Percentiles rank a stretch among this genome's conserved stretches.
phyloP scores from a whole-genome alignment of 2,113 vertebrate species.

The Proteles cristata region DNA sequence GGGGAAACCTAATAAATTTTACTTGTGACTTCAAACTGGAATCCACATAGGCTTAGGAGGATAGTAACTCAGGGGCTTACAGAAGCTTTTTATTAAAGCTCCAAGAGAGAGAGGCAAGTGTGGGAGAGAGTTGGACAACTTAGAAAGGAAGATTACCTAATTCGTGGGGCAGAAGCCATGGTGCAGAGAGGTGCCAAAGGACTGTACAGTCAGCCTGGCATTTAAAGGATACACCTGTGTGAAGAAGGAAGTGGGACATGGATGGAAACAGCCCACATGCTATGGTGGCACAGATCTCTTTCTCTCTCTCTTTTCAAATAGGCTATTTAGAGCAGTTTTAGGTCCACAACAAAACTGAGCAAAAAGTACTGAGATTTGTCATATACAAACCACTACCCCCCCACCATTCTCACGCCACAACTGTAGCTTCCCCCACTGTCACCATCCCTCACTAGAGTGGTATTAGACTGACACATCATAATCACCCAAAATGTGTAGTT shows the following conservation, averaged over 20 bases:
- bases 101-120: not conserved
- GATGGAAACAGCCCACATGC: not conserved
- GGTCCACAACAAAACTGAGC: not conserved
- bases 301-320: not conserved
- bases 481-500: not conserved
- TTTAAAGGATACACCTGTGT: not conserved
- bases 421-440: not conserved
- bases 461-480: not conserved
- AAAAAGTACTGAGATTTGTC: not conserved
- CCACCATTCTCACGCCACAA: not conserved
- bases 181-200: not conserved
- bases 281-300: not conserved
- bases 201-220: not conserved
- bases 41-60: not conserved
- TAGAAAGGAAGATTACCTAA: not conserved
- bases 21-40: not conserved
- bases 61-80: not conserved
- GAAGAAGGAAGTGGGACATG: not conserved
- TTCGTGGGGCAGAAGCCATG: not conserved
- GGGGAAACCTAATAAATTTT: not conserved
- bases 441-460: too few relatives aligned
- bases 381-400: too few relatives aligned
- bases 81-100: not conserved
- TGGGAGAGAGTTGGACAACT: not conserved
- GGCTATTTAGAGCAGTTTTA: not conserved